phyloP scores from a whole-genome alignment of 2,113 vertebrate species.

The Pollachius pollachius region DNA sequence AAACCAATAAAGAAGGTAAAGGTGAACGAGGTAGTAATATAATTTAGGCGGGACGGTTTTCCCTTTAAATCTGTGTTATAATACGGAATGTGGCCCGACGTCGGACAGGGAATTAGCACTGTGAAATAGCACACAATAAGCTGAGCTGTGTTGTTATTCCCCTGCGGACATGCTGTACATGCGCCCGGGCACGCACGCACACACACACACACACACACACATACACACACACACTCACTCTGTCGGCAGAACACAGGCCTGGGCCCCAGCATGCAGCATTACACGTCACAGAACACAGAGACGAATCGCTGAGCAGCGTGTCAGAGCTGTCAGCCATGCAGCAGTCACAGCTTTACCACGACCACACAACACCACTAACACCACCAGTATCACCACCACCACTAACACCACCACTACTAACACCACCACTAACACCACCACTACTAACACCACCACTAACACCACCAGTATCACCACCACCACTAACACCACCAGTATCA shows the following conservation, averaged over 20 bases:
- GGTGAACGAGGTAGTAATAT: conserved; percentile 31
- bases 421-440: no score
- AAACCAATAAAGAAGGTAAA: conserved; percentile 7
- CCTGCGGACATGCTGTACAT: conserved; percentile 53
- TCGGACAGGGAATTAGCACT: conserved; percentile 20
- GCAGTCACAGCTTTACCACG: background rate
- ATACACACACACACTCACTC: conserved; percentile 37
- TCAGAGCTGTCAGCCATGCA: conserved; percentile 51
- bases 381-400: no score
- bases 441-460: no score
- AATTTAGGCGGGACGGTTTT: conserved; percentile 33
- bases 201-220: conserved; percentile 3
- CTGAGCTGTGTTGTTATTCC: conserved; percentile 56
- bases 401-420: no score
- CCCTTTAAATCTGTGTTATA: conserved; percentile 50
- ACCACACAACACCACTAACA: no score
- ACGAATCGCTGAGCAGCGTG: conserved; percentile 64
- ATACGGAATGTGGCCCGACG: conserved; percentile 3
- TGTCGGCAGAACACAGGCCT: conserved; percentile 62
- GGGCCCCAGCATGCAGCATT: conserved; percentile 48
- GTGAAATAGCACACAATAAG: conserved; percentile 51
- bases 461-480: no score
- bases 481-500: no score
- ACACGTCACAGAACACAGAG: conserved; percentile 65
- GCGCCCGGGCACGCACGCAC: background rate